Evolutionary conservation across 2,888 invertebrate species (phyloP).

Genomic region (Fissipunctia ypsillon): DNA sequence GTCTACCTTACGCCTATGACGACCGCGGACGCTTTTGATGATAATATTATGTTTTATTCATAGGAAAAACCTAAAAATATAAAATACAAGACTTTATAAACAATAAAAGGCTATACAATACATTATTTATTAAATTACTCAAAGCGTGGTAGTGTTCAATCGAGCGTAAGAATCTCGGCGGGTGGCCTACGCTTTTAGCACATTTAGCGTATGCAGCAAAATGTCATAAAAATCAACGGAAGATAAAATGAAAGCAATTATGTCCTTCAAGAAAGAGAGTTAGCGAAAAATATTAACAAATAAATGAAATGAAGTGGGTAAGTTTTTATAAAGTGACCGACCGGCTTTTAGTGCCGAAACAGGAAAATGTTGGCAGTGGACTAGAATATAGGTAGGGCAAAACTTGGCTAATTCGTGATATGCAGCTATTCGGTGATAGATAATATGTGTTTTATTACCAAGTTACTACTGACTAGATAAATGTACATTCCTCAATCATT

Average conservation of each 20-base stretch:
- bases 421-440: no score
- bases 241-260: slow-evolving; percentile 5
- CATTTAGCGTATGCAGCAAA: slow-evolving; percentile 18
- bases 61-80: not conserved
- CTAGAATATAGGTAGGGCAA: no score
- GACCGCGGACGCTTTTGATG: not conserved
- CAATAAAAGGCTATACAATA: slow-evolving; percentile 19
- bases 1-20: slow-evolving; percentile 8
- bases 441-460: no score
- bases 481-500: no score
- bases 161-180: slow-evolving; percentile 28
- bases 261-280: not conserved
- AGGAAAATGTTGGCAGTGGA: not conserved
- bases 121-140: slow-evolving; percentile 19
- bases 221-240: slow-evolving; percentile 29
- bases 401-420: no score
- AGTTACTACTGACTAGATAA: no score
- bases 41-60: not conserved
- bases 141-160: slow-evolving; percentile 25
- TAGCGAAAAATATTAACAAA: not conserved
- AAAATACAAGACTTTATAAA: not conserved
- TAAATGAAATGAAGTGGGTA: not conserved
- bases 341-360: not conserved
- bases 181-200: slow-evolving; percentile 37
- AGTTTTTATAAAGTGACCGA: not conserved